A percentile compares a stretch with the other conserved stretches of the same genome.
These are phyloP conservation scores for Gymnodraco acuticeps DNA, from an alignment of 2,797 vertebrate species.

Conservation along the genomic window DNA sequence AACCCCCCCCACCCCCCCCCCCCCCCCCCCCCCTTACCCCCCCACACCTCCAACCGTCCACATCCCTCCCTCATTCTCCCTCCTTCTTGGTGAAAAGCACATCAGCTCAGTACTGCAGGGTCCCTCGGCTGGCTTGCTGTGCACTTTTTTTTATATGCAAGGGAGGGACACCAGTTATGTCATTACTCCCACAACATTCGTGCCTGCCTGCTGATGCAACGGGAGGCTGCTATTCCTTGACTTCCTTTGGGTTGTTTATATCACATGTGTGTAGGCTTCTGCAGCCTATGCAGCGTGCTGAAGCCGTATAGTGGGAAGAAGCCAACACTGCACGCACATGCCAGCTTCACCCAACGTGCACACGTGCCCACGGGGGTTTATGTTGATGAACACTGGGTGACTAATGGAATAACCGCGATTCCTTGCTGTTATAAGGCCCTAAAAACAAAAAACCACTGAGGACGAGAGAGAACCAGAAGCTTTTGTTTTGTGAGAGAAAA, in stretches of 20 bases:
- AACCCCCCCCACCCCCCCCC: background rate
- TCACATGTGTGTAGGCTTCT: slow-evolving; percentile 60
- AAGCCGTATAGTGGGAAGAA: slow-evolving; percentile 14
- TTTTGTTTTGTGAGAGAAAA: background rate
- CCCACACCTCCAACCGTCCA: slow-evolving; percentile 35
- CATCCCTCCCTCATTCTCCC: slow-evolving; percentile 48
- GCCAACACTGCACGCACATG: background rate
- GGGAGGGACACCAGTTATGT: slow-evolving; percentile 81
- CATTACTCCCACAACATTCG: slow-evolving; percentile 70
- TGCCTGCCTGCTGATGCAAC: slow-evolving; percentile 63
- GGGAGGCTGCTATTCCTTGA: slow-evolving; percentile 54
- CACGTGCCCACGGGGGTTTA: slow-evolving; percentile 31
- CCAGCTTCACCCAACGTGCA: slow-evolving; percentile 23
- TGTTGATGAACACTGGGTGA: slow-evolving; percentile 29
- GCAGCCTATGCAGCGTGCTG: slow-evolving; percentile 41
- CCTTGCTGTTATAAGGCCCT: background rate
- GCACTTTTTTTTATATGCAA: slow-evolving; percentile 64
- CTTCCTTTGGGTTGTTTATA: slow-evolving; percentile 50
- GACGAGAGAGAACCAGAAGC: background rate
- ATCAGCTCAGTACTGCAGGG: slow-evolving; percentile 79
- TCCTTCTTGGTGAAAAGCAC: slow-evolving; percentile 69
- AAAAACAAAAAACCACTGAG: background rate
- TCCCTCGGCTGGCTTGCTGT: slow-evolving; percentile 63
- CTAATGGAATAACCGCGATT: slow-evolving; percentile 15
- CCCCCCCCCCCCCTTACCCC: no score